Evolutionary conservation across 2,113 vertebrate genomes (phyloP).

Genomic region (Aegotheles bennettii): DNA sequence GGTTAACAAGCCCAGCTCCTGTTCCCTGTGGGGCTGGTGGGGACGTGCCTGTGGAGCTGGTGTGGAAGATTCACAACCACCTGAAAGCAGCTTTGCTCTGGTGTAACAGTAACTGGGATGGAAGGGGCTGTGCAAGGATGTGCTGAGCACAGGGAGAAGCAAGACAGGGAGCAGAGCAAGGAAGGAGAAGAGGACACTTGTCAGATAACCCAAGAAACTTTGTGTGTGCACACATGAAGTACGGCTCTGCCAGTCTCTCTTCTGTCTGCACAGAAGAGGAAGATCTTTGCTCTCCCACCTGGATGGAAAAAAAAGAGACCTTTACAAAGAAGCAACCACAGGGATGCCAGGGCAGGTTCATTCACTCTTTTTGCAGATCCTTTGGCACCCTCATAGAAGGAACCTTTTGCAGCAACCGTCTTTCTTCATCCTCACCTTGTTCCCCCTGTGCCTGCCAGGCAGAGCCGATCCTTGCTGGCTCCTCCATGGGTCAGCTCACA

Average conservation of each 20-base stretch:
- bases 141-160: not conserved
- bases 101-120: not conserved
- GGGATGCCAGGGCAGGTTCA: not conserved
- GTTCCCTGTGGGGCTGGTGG: not conserved
- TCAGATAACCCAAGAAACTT: not conserved
- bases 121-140: not conserved
- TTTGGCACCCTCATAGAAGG: not conserved
- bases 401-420: not conserved
- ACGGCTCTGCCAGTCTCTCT: not conserved
- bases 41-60: not conserved
- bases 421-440: not conserved
- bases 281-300: not conserved
- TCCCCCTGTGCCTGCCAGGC: not conserved
- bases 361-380: not conserved
- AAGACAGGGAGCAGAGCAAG: not conserved
- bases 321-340: not conserved
- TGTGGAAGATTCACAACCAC: not conserved
- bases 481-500: not conserved
- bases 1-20: not conserved
- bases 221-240: not conserved
- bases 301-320: not conserved
- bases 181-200: not conserved
- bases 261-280: not conserved
- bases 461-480: accelerated
- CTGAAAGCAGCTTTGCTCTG: not conserved